Evolutionary conservation across 2,113 vertebrate species (phyloP).

Genomic region (Falcunculus frontatus): DNA sequence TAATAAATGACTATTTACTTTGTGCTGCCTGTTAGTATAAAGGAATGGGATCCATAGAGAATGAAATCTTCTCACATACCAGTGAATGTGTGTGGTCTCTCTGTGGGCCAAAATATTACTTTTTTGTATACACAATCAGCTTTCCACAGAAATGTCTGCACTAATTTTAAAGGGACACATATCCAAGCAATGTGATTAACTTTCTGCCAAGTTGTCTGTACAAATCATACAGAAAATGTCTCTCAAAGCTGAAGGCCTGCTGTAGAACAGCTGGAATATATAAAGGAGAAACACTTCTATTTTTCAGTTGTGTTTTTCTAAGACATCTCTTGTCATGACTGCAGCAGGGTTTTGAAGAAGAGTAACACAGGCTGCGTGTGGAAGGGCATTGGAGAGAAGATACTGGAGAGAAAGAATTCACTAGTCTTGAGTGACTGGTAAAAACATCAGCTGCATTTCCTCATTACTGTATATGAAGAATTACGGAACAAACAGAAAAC

Average conservation of each 20-base stretch:
- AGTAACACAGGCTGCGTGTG: not conserved
- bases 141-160: not conserved
- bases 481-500: not conserved
- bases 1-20: not conserved
- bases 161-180: not conserved
- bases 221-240: not conserved
- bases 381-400: not conserved
- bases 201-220: constrained; percentile 1
- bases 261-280: not conserved
- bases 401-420: not conserved
- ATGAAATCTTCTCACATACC: not conserved
- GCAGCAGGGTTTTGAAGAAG: not conserved
- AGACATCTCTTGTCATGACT: not conserved
- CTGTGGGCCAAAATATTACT: not conserved
- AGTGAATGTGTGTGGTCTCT: not conserved
- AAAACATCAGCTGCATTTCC: not conserved
- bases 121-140: not conserved
- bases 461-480: not conserved
- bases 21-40: not conserved
- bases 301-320: not conserved
- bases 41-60: not conserved
- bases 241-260: not conserved
- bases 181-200: not conserved
- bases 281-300: not conserved
- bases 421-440: not conserved